Evolutionary conservation across 2,888 invertebrate species (phyloP), one percentile per base, ranked within the genome.

Genomic region (Neria commutata): DNA sequence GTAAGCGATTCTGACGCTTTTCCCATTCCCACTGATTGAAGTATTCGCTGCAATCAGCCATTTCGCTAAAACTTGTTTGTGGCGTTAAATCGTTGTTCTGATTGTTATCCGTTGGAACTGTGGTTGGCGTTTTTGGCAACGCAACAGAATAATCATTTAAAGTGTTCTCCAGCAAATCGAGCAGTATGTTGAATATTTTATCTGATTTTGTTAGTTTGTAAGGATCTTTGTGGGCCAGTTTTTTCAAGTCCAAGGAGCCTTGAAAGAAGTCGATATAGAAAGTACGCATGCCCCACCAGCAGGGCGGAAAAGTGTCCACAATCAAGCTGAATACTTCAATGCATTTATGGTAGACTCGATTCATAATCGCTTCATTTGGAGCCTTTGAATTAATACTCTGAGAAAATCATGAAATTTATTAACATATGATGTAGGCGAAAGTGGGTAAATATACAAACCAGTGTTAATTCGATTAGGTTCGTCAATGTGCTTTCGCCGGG

Each of bases 301-400:
- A 81, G 1, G 81, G 82, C 6, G 81, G 81, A 58, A 81, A 81
- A 29, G 69, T 67, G 10, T 70, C 67, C 3, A 81, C 60, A 37
- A 81, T 64, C 4, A 72, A 62, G 29, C 72, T 73, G 50, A 75
- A 79, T 0, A 73, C 61, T 19, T 71, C 67, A 16, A 74, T 61
- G 0, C 74, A 66, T 54, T 80, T 71, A 11, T 59, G 63, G 17
- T 78, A 68, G 21, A 60, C 64, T 25, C 70, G 64, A 17, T 54
- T 66, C 8, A 65, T 56, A 1, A 54, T 64, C 0, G 52, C 25
- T 16, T 65, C 61, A 23, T 66, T 58, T n/a, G 60, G 49, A 21
- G 55, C 51, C 34, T 62, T 62, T 21, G 63, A 50, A 51, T 72
- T 71, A 4, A 74, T 61, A 16, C 69, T 71, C 74, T 75, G 49